Percentiles rank a stretch among this genome's conserved stretches.
Evolutionary conservation across 2,113 vertebrate species (phyloP).

Genomic region (Rhabdornis inornatus): DNA sequence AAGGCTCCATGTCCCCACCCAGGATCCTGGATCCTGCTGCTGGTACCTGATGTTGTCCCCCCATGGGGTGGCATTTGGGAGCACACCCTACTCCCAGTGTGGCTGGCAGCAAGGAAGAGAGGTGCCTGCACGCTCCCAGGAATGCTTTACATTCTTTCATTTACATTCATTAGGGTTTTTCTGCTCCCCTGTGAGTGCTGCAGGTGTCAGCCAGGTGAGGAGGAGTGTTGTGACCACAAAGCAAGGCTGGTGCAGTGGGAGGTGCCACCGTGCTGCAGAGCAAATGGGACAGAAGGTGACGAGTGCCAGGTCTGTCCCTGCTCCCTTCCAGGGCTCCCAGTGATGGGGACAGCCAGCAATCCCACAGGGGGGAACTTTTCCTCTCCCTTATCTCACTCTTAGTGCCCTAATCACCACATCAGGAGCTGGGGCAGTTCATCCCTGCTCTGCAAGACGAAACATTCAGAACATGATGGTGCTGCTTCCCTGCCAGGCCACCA

Average conservation of each 20-base stretch:
- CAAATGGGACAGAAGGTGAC: background rate
- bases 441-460: background rate
- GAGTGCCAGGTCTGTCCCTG: background rate
- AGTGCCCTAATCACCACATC: background rate
- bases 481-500: background rate
- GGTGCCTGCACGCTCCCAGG: background rate
- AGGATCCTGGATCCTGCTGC: background rate
- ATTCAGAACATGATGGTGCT: background rate
- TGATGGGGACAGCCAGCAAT: background rate
- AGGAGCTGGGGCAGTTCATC: background rate
- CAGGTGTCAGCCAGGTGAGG: background rate
- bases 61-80: fast-evolving
- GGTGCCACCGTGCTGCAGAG: fast-evolving
- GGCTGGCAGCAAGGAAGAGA: background rate
- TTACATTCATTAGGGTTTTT: background rate
- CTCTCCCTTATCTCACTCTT: background rate
- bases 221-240: background rate
- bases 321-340: background rate
- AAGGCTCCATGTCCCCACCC: background rate
- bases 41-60: background rate
- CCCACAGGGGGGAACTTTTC: background rate
- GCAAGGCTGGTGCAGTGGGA: background rate
- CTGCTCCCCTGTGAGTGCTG: background rate
- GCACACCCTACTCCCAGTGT: fast-evolving
- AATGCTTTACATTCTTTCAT: background rate